Base-by-base conservation (phyloP, 2,888 invertebrate genomes). In the Aelia acuminata region DNA sequence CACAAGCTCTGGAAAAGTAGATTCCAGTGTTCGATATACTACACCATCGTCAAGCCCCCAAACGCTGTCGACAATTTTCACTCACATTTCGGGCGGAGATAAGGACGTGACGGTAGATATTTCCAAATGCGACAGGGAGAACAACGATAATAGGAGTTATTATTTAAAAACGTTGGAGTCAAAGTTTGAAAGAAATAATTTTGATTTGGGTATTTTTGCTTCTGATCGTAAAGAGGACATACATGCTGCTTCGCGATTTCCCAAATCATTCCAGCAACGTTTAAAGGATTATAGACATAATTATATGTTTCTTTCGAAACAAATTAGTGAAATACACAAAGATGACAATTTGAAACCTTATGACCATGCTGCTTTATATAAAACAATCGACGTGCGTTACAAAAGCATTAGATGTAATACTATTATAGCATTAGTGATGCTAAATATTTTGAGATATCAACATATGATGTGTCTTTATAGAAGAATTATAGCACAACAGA, bases 281-380 rank as follows among this genome's bases (percentile, higher is more conserved):
- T 63, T 63, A 7, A 63, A 63, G 63, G 31, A 63, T 31, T 31
- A 31, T 63, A 63, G 63, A 31, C 5, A 31, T 5, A 63, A 63
- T 31, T 63, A 63, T 31, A 63, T 63, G 63, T 63, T 63, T 63
- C 63, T 63, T 13, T 63, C 63, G 31, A 63, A 63, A 63, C 31
- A 63, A 63, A 63, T 18, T 4, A 18, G 63, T 63, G 31, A 31
- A 31, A 63, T 63, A 31, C 63, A 63, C 18, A 18, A 1, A 13
- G 31, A 63, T 26, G 63, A 63, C 20, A 31, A 3, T 31, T 31
- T 1, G 15, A 63, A 63, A 63, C 63, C 31, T 31, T 63, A 5
- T 63, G 31, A 13, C 7, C 63, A 18, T 31, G 15, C 63, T 63
- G 63, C 31, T 35, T 31, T 63, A 18, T 63, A 31, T 31, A 63